Percentiles rank a stretch among this genome's conserved stretches.
Conservation (phyloP, 2,797 vertebrate genomes). For the Botia almorhae region DNA sequence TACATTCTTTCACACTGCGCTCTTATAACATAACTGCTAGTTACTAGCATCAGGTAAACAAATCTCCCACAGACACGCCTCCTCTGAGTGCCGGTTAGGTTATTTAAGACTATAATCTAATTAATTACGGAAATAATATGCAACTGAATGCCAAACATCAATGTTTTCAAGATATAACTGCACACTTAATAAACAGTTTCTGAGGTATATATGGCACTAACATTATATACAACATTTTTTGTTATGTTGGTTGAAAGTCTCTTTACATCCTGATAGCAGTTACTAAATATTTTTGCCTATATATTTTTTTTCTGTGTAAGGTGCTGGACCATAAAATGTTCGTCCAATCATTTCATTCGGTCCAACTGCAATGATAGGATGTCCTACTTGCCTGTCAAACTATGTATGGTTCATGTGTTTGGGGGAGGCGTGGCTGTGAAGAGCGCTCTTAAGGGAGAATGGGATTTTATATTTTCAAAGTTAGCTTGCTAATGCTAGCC, state of each 20-base stretch:
- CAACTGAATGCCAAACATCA: conserved; percentile 10
- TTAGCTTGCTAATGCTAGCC: too few species aligned
- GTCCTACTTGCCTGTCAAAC: too few species aligned
- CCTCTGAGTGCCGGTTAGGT: not conserved
- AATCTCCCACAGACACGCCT: conserved; percentile 11
- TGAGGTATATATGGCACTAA: not conserved
- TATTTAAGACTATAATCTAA: not conserved
- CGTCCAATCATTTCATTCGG: too few species aligned
- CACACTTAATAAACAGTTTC: not conserved
- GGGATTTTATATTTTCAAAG: too few species aligned
- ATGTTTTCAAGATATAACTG: not conserved
- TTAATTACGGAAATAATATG: not conserved
- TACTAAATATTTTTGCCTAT: not conserved
- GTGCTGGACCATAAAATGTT: too few species aligned
- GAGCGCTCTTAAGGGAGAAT: too few species aligned
- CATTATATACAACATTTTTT: too few species aligned
- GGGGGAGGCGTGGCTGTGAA: too few species aligned
- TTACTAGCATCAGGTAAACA: conserved; percentile 58
- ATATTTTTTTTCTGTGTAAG: not conserved
- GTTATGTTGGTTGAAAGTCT: too few species aligned
- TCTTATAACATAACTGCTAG: conserved; percentile 35
- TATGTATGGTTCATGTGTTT: too few species aligned
- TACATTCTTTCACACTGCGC: conserved; percentile 34
- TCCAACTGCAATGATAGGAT: too few species aligned
- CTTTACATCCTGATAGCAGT: too few species aligned